Base-by-base conservation (phyloP, 2,888 invertebrate species). In the Pristionchus mayeri region DNA sequence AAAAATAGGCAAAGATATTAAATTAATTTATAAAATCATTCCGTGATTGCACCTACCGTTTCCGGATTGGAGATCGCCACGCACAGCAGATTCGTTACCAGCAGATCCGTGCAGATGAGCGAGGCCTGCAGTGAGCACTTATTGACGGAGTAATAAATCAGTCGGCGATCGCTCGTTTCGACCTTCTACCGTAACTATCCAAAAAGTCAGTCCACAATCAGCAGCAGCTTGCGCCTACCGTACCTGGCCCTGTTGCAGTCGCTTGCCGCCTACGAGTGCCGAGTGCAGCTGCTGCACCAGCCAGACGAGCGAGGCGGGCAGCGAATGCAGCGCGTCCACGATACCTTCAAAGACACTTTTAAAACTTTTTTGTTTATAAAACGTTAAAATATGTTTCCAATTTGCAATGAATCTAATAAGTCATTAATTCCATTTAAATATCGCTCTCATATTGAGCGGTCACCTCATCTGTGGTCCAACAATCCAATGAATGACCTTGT, bases 1-100 rank as follows among this genome's bases (percentile, higher is more conserved):
- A 24, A 75, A n/a, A 67, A 67, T 13, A 57, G 6, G 21, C 21
- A 24, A 13, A 11, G 6, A 44, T 44, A 9, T 44, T 44, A 44
- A 44, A 44, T 9, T 44, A 44, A 44, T 44, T 30, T 44, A 44
- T n/a, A 82, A 63, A 67, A 82, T 44, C 24, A 67, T 24, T 37
- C 57, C n/a, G n/a, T n/a, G n/a, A n/a, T n/a, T n/a, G n/a, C 6
- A 27, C 6, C 27, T 84, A 84, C 60, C 84, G 88, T 87, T 44
- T 98, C 98, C 0, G 98, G 98, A 94, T 97, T 97, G 79, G 97
- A 96, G 84, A 99, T 96, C 0, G 98, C 98, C 3, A 98, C 98
- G 92, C 98, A 98, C 86, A 99, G 96, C 93, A 98, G 97, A 93
- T 96, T 95, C 16, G 96, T 96, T 93, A 98, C 96, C 40, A 98